Percentiles rank a stretch among this genome's conserved stretches.
Evolutionary conservation across 2,888 invertebrate genomes (phyloP).

Genomic region (Spicauda simplicius): DNA sequence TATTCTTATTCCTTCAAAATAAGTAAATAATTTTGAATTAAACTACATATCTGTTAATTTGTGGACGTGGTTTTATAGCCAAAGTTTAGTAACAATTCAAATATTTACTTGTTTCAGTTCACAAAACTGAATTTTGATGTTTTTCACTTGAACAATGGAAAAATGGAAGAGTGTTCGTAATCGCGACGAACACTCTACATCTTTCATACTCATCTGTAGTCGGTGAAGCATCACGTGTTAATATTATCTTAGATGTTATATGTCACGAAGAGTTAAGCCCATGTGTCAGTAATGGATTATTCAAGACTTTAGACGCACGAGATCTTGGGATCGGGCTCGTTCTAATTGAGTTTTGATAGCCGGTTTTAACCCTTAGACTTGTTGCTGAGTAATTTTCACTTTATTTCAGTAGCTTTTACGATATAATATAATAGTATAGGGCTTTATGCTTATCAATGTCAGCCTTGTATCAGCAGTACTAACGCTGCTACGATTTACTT

Average conservation of each 20-base stretch:
- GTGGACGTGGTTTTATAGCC: too few species aligned
- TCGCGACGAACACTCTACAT: neutral
- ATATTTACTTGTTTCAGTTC: too few species aligned
- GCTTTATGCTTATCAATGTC: neutral
- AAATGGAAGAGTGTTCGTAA: too few species aligned
- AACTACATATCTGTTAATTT: too few species aligned
- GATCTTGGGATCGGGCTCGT: conserved; percentile 51
- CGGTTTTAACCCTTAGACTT: conserved; percentile 52
- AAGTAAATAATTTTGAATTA: too few species aligned
- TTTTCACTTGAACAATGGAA: too few species aligned
- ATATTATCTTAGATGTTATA: conserved; percentile 74
- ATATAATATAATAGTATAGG: too few species aligned
- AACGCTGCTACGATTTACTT: too few species aligned
- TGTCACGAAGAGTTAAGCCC: conserved; percentile 71
- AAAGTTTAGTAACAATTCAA: too few species aligned
- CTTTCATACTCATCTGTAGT: neutral
- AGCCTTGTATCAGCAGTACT: neutral
- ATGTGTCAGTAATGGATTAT: conserved; percentile 70
- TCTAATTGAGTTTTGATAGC: conserved; percentile 64
- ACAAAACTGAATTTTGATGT: too few species aligned
- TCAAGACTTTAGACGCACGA: conserved; percentile 62
- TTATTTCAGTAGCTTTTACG: conserved; percentile 27
- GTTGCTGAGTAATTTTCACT: conserved; percentile 44
- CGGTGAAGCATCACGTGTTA: conserved; percentile 73
- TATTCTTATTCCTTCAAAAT: too few species aligned